phyloP scores from a whole-genome alignment of 2,797 vertebrate species.

The Harpagifer antarcticus region DNA sequence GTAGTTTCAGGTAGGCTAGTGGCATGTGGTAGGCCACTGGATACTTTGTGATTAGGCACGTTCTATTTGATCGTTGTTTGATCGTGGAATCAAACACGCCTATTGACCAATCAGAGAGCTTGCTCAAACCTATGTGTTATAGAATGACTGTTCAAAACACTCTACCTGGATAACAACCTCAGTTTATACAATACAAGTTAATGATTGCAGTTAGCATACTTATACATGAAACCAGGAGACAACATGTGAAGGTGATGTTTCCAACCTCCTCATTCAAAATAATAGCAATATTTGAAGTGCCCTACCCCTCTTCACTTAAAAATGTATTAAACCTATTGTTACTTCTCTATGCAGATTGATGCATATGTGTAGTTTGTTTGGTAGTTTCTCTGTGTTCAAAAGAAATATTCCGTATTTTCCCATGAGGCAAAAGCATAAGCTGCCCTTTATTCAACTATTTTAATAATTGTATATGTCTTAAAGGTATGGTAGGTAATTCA shows the following conservation, averaged over 20 bases:
- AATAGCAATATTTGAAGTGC: not conserved
- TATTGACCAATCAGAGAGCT: too few relatives aligned
- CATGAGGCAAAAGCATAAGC: not conserved
- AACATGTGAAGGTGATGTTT: too few relatives aligned
- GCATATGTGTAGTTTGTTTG: not conserved
- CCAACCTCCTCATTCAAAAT: not conserved
- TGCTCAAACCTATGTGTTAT: too few relatives aligned
- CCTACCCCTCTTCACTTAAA: not conserved
- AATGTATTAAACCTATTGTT: not conserved
- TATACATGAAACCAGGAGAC: too few relatives aligned
- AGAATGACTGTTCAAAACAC: not conserved
- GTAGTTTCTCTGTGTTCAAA: not conserved
- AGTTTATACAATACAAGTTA: not conserved
- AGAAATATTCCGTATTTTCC: not conserved
- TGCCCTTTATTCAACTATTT: not conserved
- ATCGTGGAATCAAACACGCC: too few relatives aligned
- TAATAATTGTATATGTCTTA: not conserved
- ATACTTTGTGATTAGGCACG: too few relatives aligned
- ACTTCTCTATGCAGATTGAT: not conserved
- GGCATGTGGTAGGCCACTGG: too few relatives aligned
- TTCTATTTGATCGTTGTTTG: too few relatives aligned
- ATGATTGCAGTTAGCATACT: not conserved
- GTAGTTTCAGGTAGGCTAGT: too few relatives aligned
- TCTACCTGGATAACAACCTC: not conserved
- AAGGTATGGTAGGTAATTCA: too few relatives aligned